These are phyloP conservation scores for Caenorhabditis parvicauda DNA, from an alignment of 2,888 invertebrate species.

Conservation along the genomic window DNA sequence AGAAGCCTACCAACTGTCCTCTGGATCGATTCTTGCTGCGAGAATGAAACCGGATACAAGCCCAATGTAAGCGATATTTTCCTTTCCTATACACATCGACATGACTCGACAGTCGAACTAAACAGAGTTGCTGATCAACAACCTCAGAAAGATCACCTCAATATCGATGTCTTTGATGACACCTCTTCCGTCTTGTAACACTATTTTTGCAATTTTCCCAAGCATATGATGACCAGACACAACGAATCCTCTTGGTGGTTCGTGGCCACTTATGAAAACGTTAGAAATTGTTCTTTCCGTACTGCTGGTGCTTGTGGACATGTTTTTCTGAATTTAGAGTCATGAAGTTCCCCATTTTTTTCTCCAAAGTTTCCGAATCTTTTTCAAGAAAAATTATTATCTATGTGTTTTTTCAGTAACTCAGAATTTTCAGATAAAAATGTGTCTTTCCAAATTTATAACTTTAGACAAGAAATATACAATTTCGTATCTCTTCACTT, in stretches of 20 bases:
- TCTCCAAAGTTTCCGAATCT: no score
- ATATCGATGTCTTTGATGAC: constrained; percentile 22
- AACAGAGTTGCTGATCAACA: constrained; percentile 4
- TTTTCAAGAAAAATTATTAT: no score
- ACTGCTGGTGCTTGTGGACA: constrained; percentile 5
- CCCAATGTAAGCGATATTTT: constrained; percentile 65
- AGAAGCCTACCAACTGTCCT: constrained; percentile 16
- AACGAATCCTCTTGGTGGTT: constrained; percentile 12
- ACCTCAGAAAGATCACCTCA: constrained; percentile 11
- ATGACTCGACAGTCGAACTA: constrained; percentile 66
- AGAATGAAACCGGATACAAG: constrained; percentile 65
- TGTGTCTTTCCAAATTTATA: no score
- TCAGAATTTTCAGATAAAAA: no score
- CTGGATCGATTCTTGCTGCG: constrained; percentile 59
- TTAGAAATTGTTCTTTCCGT: constrained; percentile 25
- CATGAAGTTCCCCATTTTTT: no score
- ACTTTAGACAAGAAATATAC: no score
- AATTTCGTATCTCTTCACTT: no score
- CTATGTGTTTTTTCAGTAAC: no score
- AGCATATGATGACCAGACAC: constrained; percentile 31
- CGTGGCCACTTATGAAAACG: constrained; percentile 18
- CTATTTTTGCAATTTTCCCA: constrained; percentile 28
- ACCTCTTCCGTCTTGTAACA: constrained; percentile 14
- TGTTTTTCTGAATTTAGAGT: constrained; percentile 19
- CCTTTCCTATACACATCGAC: constrained; percentile 63